Conservation (phyloP, 2,797 vertebrate genomes). For the Cygnus olor region DNA sequence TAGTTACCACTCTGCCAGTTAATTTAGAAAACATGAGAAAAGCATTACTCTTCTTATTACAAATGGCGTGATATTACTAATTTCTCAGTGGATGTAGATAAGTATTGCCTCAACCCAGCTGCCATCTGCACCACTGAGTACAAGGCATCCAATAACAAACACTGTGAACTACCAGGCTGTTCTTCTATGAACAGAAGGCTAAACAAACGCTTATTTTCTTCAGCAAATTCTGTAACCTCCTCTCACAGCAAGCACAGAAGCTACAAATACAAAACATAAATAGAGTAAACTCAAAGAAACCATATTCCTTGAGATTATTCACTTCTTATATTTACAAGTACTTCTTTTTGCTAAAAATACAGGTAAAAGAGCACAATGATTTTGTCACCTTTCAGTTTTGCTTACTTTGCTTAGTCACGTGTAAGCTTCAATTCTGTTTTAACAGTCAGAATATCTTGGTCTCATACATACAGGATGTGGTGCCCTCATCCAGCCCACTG, state of each 20-base stretch:
- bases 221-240: background rate
- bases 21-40: constrained; percentile 32
- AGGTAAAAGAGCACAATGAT: background rate
- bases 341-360: background rate
- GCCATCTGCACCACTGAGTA: background rate
- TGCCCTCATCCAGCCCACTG: background rate
- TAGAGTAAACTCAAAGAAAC: background rate
- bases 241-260: background rate
- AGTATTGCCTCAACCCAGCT: background rate
- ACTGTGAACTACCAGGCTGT: background rate
- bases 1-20: constrained; percentile 6
- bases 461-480: rapidly evolving
- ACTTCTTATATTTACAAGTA: background rate
- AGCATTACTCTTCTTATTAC: background rate
- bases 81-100: background rate
- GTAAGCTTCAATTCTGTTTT: background rate
- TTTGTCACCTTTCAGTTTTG: background rate
- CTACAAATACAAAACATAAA: background rate
- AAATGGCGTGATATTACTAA: background rate
- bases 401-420: background rate
- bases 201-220: background rate
- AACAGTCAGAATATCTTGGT: background rate
- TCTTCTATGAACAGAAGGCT: background rate
- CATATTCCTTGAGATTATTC: background rate
- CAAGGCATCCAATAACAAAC: background rate